These are phyloP conservation scores for Oxyruncus cristatus DNA, from an alignment of 2,113 vertebrate genomes.

Conservation along the genomic window DNA sequence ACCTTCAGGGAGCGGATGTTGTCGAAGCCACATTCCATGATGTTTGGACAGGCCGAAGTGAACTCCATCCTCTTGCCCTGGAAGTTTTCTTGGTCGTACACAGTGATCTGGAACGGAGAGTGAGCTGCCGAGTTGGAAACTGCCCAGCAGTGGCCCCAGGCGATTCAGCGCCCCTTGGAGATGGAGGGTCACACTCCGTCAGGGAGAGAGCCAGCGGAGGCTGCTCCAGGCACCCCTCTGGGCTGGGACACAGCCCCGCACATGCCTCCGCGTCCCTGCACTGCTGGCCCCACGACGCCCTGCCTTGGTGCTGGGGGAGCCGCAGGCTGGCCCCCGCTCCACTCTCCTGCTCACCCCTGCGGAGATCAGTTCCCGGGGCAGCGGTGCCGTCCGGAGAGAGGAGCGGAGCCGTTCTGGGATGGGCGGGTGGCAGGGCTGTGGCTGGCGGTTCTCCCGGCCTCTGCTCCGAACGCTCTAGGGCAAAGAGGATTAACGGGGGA, in stretches of 20 bases:
- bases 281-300: not conserved
- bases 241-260: not conserved
- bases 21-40: constrained; percentile 87
- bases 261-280: not conserved
- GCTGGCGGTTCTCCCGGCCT: constrained; percentile 50
- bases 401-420: constrained; percentile 38
- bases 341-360: constrained; percentile 51
- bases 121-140: not conserved
- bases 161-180: not conserved
- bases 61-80: constrained; percentile 94
- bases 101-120: constrained; percentile 82
- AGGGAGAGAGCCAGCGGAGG: not conserved
- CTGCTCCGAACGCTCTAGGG: constrained; percentile 56
- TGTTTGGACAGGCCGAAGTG: constrained; percentile 87
- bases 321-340: not conserved
- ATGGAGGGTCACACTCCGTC: not conserved
- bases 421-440: constrained; percentile 39
- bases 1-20: constrained; percentile 93
- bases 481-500: constrained; percentile 57
- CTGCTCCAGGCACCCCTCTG: not conserved
- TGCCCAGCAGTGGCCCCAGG: not conserved
- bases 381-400: constrained; percentile 21
- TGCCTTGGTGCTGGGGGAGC: constrained; percentile 22
- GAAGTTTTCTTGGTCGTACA: constrained; percentile 95
- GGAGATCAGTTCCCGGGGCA: constrained; percentile 41